Evolutionary conservation across 2,888 invertebrate species (phyloP).

Genomic region (Caenorhabditis zanzibari): DNA sequence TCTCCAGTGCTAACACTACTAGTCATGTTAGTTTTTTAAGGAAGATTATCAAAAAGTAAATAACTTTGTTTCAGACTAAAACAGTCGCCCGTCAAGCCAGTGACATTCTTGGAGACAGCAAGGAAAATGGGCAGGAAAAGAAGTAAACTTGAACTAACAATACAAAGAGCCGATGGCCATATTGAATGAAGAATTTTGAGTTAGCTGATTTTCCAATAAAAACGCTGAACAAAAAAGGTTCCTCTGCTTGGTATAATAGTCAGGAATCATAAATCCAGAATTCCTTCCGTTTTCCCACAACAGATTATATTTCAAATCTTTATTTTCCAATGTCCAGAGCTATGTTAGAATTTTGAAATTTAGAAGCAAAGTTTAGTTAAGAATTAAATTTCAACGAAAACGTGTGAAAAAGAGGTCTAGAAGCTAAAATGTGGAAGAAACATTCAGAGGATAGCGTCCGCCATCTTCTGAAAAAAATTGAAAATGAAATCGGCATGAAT

Average conservation of each 20-base stretch:
- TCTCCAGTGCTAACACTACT: constrained; percentile 53
- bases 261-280: too few relatives aligned
- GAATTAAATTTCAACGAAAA: not conserved
- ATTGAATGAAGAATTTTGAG: too few relatives aligned
- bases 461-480: constrained; percentile 18
- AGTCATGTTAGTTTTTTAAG: constrained; percentile 47
- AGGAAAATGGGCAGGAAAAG: constrained; percentile 2
- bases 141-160: constrained; percentile 10
- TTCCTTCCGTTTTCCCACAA: too few relatives aligned
- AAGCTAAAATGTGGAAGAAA: constrained; percentile 12
- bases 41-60: not conserved
- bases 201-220: too few relatives aligned
- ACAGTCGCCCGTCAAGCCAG: constrained; percentile 54
- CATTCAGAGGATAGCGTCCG: constrained; percentile 26
- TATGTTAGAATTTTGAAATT: too few relatives aligned
- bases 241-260: too few relatives aligned
- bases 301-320: too few relatives aligned
- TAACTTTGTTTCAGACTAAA: constrained; percentile 38
- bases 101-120: constrained; percentile 27
- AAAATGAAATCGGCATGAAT: constrained; percentile 56
- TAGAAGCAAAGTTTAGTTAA: too few relatives aligned
- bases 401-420: constrained; percentile 6
- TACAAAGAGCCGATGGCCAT: too few relatives aligned
- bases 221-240: too few relatives aligned
- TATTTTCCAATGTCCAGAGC: too few relatives aligned